A percentile compares a stretch with the other conserved stretches of the same genome.
phyloP scores from a whole-genome alignment of 1,140 invertebrate genomes.

The Dendroctonus valens region DNA sequence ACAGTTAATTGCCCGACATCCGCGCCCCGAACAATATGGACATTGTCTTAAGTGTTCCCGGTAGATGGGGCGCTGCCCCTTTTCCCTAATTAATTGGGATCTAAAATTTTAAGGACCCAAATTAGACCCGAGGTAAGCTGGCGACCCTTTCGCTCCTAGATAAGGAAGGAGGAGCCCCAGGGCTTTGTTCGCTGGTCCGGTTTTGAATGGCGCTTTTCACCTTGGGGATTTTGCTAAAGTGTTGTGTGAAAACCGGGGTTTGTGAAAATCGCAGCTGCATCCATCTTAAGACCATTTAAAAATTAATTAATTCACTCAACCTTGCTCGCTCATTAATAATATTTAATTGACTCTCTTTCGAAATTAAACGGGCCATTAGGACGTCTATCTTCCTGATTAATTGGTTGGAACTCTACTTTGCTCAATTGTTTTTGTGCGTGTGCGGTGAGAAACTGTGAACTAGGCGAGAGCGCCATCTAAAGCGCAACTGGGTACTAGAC shows the following conservation, averaged over 20 bases:
- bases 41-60: constrained; percentile 10
- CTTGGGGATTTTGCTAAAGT: constrained; percentile 8
- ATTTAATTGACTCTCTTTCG: too few species aligned
- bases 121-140: constrained; percentile 4
- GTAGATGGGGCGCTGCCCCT: not conserved
- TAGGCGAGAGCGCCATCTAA: too few species aligned
- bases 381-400: too few species aligned
- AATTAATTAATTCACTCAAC: too few species aligned
- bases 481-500: too few species aligned
- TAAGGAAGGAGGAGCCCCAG: constrained; percentile 15
- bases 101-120: constrained; percentile 16
- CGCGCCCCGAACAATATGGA: not conserved
- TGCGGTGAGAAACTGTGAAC: too few species aligned
- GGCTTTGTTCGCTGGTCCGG: constrained; percentile 9
- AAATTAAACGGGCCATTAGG: too few species aligned
- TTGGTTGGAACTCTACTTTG: too few species aligned
- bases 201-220: not conserved
- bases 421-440: too few species aligned
- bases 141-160: constrained; percentile 2
- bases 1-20: not conserved
- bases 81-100: constrained; percentile 16
- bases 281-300: too few species aligned
- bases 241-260: not conserved
- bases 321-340: too few species aligned
- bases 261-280: too few species aligned